Conservation (phyloP, 2,113 vertebrate genomes). For the Plecotus auritus region DNA sequence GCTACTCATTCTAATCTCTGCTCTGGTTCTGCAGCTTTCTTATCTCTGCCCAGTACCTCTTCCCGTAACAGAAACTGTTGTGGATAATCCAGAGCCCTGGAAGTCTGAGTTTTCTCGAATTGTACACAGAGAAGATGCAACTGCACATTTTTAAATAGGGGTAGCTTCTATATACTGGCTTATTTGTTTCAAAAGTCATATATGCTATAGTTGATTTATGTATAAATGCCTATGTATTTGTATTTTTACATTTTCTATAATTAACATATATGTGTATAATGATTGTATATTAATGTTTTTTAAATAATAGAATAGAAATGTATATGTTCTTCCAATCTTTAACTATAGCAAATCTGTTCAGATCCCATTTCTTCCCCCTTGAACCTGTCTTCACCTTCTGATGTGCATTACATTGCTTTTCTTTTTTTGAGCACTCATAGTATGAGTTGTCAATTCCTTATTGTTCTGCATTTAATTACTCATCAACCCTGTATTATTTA, state of each 20-base stretch:
- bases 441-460: not conserved
- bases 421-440: not conserved
- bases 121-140: not conserved
- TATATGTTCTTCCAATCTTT: not conserved
- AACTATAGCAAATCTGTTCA: not conserved
- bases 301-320: not conserved
- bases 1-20: not conserved
- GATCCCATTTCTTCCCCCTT: not conserved
- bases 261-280: not conserved
- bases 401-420: not conserved
- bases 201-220: not conserved
- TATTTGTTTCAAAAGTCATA: not conserved
- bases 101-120: not conserved
- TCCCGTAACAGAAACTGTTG: not conserved
- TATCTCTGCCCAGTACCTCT: not conserved
- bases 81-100: not conserved
- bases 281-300: not conserved
- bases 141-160: not conserved
- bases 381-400: not conserved
- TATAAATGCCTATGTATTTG: not conserved
- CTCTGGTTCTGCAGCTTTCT: not conserved
- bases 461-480: conserved; percentile 12
- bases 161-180: not conserved
- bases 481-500: not conserved
- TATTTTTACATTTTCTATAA: not conserved